Conservation (phyloP, 1,140 invertebrate genomes). For the Meloidogyne chitwoodi region DNA sequence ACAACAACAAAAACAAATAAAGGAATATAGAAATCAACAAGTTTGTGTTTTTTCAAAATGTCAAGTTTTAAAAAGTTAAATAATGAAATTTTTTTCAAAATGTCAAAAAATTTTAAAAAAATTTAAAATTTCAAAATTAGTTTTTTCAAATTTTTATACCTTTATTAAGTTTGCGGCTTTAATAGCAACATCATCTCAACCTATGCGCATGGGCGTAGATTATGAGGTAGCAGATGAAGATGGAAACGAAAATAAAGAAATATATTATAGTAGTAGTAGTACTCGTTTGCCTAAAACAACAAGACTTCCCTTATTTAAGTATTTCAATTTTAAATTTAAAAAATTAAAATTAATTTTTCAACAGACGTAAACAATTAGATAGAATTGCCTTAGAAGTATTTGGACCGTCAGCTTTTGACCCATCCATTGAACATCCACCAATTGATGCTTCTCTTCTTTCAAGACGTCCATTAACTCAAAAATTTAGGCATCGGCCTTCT, state of each 20-base stretch:
- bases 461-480: not conserved
- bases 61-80: no score
- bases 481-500: not conserved
- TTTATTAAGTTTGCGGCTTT: not conserved
- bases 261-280: not conserved
- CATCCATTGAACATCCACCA: not conserved
- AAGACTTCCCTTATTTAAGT: not conserved
- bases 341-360: no score
- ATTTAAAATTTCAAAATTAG: no score
- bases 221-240: not conserved
- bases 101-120: no score
- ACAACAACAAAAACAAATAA: conserved; percentile 1
- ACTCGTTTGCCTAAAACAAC: not conserved
- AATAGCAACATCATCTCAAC: not conserved
- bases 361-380: conserved; percentile 1
- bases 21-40: not conserved
- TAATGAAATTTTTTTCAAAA: no score
- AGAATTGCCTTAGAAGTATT: not conserved
- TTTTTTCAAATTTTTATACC: no score
- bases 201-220: not conserved
- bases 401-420: not conserved
- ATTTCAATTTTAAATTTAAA: no score
- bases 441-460: not conserved
- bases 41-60: no score
- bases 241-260: not conserved